Conservation (phyloP, 1,140 invertebrate species). For the Samia ricini region DNA sequence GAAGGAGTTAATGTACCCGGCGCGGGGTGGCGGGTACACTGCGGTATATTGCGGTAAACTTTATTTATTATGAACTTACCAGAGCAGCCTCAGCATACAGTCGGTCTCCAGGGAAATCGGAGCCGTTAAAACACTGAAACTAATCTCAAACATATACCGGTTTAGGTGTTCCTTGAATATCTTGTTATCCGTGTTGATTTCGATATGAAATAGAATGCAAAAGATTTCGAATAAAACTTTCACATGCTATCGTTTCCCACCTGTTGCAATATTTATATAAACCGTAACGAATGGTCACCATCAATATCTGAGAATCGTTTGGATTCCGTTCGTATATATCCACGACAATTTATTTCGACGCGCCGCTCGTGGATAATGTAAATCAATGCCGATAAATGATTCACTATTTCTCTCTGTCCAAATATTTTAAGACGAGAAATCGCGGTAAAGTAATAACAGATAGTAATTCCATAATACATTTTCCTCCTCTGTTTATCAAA, state of each 20-base stretch:
- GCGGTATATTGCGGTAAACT: too few species aligned
- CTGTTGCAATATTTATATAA: neutral
- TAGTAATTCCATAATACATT: too few species aligned
- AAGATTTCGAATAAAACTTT: neutral
- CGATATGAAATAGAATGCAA: neutral
- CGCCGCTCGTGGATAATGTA: neutral
- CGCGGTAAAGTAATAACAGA: neutral
- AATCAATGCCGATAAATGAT: neutral
- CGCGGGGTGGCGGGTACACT: too few species aligned
- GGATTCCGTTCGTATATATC: neutral
- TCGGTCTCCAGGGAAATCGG: too few species aligned
- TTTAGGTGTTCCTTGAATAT: too few species aligned
- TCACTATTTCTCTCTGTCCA: neutral
- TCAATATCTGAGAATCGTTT: neutral
- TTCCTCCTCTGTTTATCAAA: too few species aligned
- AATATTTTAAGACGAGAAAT: neutral
- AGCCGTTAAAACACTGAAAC: too few species aligned
- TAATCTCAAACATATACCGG: too few species aligned
- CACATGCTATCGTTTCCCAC: neutral
- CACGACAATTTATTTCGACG: neutral
- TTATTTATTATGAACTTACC: too few species aligned
- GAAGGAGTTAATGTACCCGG: too few species aligned
- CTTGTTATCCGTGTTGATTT: too few species aligned
- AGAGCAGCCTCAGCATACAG: too few species aligned
- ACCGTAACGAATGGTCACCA: neutral